Percentiles rank a stretch among this genome's conserved stretches.
These are phyloP conservation scores for Papilio helenus DNA, from an alignment of 1,140 invertebrate species.

Conservation along the genomic window DNA sequence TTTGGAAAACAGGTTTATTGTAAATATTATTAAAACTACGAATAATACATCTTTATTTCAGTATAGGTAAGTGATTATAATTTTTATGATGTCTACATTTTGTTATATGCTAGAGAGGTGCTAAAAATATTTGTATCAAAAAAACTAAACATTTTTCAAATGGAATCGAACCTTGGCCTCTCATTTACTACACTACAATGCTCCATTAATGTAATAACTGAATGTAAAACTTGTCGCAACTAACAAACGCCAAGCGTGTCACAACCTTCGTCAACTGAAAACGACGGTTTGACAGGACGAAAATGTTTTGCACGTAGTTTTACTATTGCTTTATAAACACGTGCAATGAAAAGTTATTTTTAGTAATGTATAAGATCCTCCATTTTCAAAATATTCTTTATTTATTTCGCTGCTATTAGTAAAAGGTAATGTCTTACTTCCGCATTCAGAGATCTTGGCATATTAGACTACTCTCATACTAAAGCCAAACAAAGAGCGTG, in stretches of 20 bases:
- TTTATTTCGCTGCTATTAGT: too few species aligned
- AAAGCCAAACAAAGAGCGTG: too few species aligned
- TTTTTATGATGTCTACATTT: too few species aligned
- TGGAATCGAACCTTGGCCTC: background rate
- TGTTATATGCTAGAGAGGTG: too few species aligned
- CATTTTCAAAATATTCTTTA: too few species aligned
- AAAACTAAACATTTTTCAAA: background rate
- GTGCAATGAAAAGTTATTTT: background rate
- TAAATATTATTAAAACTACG: too few species aligned
- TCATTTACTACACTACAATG: background rate
- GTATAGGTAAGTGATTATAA: too few species aligned
- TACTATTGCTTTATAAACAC: background rate
- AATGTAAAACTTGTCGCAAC: background rate
- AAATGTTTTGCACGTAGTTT: conserved; percentile 11
- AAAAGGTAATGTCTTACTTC: too few species aligned
- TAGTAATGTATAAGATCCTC: background rate
- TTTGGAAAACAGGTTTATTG: too few species aligned
- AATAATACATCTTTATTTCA: too few species aligned
- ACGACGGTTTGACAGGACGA: conserved; percentile 1
- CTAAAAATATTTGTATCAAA: background rate
- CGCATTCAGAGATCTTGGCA: too few species aligned
- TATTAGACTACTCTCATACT: too few species aligned
- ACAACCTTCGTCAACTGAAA: conserved; percentile 2
- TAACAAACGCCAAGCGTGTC: background rate
- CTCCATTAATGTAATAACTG: background rate